A percentile compares a stretch with the other conserved stretches of the same genome.
phyloP scores from a whole-genome alignment of 1,140 invertebrate species.

The Drosophila grimshawi region DNA sequence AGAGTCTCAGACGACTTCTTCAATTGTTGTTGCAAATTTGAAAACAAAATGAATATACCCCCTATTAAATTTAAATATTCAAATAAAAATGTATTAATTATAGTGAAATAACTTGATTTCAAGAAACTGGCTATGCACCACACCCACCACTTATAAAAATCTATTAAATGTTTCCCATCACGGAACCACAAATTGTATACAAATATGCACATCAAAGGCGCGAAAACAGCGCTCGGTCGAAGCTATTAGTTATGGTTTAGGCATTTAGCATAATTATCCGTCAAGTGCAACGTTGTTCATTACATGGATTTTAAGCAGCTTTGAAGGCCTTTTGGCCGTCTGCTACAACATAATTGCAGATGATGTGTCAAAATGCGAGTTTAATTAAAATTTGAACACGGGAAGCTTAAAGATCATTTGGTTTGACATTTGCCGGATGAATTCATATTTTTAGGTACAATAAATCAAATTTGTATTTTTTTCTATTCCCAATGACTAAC shows the following conservation, averaged over 20 bases:
- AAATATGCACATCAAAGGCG: constrained; percentile 46
- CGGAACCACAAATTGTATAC: neutral
- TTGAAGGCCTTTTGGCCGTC: constrained; percentile 45
- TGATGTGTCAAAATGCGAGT: constrained; percentile 58
- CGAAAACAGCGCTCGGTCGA: constrained; percentile 15
- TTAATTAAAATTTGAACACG: constrained; percentile 40
- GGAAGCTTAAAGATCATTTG: constrained; percentile 30
- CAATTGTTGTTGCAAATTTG: too few relatives aligned
- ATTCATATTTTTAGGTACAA: neutral
- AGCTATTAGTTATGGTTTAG: constrained; percentile 46
- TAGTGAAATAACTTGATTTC: too few relatives aligned
- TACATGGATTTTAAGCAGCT: constrained; percentile 36
- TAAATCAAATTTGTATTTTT: neutral
- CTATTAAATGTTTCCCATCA: constrained; percentile 25
- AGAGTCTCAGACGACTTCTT: too few relatives aligned
- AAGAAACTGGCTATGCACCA: neutral
- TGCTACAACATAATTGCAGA: constrained; percentile 9
- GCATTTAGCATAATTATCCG: constrained; percentile 40
- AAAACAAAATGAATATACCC: too few relatives aligned
- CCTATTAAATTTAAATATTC: too few relatives aligned
- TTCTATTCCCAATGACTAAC: neutral
- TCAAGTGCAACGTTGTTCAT: constrained; percentile 16
- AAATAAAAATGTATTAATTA: too few relatives aligned
- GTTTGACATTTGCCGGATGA: constrained; percentile 18
- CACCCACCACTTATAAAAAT: neutral